Evolutionary conservation across 2,113 vertebrate genomes (phyloP).

Genomic region (Conger conger): DNA sequence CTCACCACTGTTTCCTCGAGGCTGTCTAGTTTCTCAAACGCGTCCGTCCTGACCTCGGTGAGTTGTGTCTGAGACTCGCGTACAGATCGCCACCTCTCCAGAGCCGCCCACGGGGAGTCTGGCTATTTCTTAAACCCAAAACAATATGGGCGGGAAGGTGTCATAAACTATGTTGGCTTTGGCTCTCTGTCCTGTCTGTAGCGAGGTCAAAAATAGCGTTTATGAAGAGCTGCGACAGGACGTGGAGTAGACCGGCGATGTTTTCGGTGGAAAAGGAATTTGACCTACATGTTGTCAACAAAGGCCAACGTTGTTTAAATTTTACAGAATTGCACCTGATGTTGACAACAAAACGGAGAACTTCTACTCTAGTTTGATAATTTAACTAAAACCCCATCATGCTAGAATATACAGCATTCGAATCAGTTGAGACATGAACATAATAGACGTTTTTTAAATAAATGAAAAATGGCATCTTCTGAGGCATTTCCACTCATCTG

Average conservation of each 20-base stretch:
- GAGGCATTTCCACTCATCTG: conserved; percentile 55
- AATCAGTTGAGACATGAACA: neutral
- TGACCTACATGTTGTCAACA: conserved; percentile 57
- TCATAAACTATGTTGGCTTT: conserved; percentile 76
- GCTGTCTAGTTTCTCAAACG: conserved; percentile 75
- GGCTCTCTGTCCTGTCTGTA: conserved; percentile 72
- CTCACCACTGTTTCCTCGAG: conserved; percentile 72
- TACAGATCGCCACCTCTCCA: conserved; percentile 60
- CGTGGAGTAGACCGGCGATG: conserved; percentile 42
- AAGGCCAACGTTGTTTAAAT: conserved; percentile 6
- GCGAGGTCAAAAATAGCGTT: conserved; percentile 58
- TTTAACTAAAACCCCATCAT: neutral
- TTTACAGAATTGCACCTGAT: neutral
- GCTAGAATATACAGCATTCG: neutral
- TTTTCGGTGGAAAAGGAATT: conserved; percentile 53
- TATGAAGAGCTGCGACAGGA: conserved; percentile 51
- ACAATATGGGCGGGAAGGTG: conserved; percentile 66
- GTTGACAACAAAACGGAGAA: neutral
- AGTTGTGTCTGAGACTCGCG: conserved; percentile 71
- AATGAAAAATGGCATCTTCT: conserved; percentile 94
- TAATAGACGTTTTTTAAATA: conserved; percentile 36
- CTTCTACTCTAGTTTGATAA: neutral
- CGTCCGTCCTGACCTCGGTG: conserved; percentile 72
- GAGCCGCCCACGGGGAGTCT: conserved; percentile 64
- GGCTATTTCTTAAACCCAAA: conserved; percentile 77